Conservation (phyloP, 2,888 invertebrate species). For the Rhamnusium bicolor region DNA sequence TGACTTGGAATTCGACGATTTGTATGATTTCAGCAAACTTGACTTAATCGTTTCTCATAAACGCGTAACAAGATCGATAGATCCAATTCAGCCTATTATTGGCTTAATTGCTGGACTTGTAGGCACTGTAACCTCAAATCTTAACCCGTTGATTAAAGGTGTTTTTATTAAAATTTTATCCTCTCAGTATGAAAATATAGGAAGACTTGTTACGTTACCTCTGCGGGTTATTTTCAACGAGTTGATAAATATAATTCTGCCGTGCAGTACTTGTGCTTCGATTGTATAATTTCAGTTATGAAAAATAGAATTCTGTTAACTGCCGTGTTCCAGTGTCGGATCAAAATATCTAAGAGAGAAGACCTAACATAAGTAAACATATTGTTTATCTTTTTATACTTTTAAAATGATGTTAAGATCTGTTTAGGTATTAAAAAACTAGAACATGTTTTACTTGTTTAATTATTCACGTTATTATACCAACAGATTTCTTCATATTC, state of each 20-base stretch:
- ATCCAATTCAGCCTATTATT: not conserved
- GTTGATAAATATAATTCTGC: not conserved
- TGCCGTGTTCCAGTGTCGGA: no score
- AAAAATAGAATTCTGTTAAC: no score
- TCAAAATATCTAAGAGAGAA: no score
- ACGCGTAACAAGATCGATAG: slow-evolving; percentile 3
- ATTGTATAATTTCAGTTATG: no score
- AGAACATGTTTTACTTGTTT: no score
- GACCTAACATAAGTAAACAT: no score
- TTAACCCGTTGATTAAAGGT: not conserved
- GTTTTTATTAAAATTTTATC: not conserved
- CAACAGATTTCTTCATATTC: no score
- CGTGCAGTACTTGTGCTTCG: not conserved
- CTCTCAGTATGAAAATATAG: slow-evolving; percentile 1
- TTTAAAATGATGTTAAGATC: no score
- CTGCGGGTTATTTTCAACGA: not conserved
- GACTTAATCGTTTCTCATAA: not conserved
- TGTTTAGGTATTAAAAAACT: no score
- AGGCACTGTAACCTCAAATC: not conserved
- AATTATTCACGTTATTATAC: no score
- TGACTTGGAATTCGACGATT: slow-evolving; percentile 7
- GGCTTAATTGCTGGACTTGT: not conserved
- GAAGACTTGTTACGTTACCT: slow-evolving; percentile 4
- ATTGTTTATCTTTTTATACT: no score
- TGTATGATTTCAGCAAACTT: slow-evolving; percentile 4